phyloP scores from a whole-genome alignment of 2,797 vertebrate species.

The Dipus sagitta region DNA sequence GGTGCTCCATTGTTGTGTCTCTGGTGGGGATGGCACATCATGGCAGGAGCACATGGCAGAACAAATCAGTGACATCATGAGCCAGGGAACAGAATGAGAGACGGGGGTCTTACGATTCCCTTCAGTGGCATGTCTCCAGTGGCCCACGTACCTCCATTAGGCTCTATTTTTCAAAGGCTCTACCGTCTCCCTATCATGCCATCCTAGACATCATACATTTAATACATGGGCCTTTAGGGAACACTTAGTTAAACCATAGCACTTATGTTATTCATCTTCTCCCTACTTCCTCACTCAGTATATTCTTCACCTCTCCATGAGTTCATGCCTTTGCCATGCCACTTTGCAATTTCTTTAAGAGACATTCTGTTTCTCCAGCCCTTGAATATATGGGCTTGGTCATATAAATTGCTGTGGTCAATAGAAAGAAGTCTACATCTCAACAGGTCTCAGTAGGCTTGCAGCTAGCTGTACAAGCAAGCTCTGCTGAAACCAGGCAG shows the following conservation, averaged over 20 bases:
- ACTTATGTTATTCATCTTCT: background rate
- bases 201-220: background rate
- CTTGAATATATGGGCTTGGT: background rate
- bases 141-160: background rate
- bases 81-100: background rate
- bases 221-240: too few relatives aligned
- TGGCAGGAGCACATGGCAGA: background rate
- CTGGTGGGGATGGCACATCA: background rate
- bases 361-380: background rate
- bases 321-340: background rate
- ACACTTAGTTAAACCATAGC: background rate
- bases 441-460: background rate
- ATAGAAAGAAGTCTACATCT: constrained; percentile 16
- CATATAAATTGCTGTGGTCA: background rate
- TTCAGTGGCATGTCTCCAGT: background rate
- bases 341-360: constrained; percentile 49
- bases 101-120: background rate
- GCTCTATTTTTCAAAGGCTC: background rate
- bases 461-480: background rate
- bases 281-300: background rate
- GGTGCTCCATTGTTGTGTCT: background rate
- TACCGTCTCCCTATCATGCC: background rate
- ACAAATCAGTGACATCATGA: background rate
- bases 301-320: background rate
- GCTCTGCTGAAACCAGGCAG: constrained; percentile 8